Percentiles rank a stretch among this genome's conserved stretches.
phyloP scores from a whole-genome alignment of 2,797 vertebrate genomes.

The Craterocephalus amniculus region DNA sequence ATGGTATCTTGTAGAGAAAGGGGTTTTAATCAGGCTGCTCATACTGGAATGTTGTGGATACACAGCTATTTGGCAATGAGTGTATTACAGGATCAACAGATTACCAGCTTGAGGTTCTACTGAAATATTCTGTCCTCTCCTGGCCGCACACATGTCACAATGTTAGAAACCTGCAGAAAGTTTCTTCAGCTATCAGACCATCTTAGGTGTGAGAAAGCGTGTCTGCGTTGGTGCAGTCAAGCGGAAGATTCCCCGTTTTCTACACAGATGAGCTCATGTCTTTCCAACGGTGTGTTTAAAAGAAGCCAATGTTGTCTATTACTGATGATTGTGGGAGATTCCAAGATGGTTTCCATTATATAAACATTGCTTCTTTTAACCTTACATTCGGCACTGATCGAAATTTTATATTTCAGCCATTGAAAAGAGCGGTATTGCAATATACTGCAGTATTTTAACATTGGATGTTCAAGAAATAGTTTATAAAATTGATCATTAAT shows the following conservation, averaged over 20 bases:
- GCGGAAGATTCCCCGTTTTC: constrained; percentile 50
- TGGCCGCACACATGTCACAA: constrained; percentile 3
- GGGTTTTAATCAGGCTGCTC: constrained; percentile 59
- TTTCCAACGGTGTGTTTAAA: constrained; percentile 17
- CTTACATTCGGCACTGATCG: too few species aligned
- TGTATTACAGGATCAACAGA: constrained; percentile 57
- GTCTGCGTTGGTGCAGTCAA: constrained; percentile 38
- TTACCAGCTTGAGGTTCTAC: constrained; percentile 23
- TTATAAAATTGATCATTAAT: too few species aligned
- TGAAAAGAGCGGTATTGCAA: too few species aligned
- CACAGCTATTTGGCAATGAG: constrained; percentile 42
- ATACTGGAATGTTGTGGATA: constrained; percentile 65
- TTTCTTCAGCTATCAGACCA: constrained; percentile 27
- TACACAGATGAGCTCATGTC: constrained; percentile 42
- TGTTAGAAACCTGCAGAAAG: constrained; percentile 31
- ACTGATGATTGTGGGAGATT: too few species aligned
- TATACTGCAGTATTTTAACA: too few species aligned
- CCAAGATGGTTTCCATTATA: too few species aligned
- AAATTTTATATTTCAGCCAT: too few species aligned
- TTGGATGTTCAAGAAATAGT: too few species aligned
- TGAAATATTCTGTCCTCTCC: constrained; percentile 24
- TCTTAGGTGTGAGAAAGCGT: constrained; percentile 13
- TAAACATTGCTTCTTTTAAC: too few species aligned
- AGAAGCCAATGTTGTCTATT: too few species aligned
- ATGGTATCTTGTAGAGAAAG: constrained; percentile 58